These are phyloP conservation scores for Triops longicaudatus DNA, from an alignment of 1,140 invertebrate genomes.

Conservation along the genomic window DNA sequence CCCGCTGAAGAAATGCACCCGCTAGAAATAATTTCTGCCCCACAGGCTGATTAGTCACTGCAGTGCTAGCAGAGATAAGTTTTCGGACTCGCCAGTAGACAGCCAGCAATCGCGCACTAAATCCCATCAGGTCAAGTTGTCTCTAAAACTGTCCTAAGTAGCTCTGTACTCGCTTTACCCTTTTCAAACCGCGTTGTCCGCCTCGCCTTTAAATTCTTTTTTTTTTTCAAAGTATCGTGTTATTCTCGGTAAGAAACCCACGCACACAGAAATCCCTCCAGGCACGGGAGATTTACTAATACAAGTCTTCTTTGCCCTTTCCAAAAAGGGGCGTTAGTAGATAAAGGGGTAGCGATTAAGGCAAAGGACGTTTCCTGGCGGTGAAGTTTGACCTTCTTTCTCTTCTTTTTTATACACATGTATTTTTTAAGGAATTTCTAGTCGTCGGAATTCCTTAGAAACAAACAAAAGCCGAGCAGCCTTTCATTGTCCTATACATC, in stretches of 20 bases:
- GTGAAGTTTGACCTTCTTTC: not conserved
- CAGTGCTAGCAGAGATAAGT: not conserved
- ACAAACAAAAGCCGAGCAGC: not conserved
- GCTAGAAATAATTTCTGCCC: not conserved
- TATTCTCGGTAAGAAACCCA: too few species aligned
- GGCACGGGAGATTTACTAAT: too few species aligned
- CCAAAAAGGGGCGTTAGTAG: too few species aligned
- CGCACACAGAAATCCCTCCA: too few species aligned
- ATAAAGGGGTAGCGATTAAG: not conserved
- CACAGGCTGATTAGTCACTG: not conserved
- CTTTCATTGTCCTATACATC: not conserved
- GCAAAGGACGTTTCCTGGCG: not conserved
- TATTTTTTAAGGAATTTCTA: not conserved
- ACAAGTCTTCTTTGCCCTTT: too few species aligned
- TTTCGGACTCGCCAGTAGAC: not conserved
- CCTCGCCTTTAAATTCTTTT: not conserved
- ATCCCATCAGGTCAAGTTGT: not conserved
- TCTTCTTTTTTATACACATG: not conserved
- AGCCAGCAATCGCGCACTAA: not conserved
- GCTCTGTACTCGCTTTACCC: not conserved
- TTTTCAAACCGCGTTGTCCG: not conserved
- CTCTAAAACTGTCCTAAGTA: not conserved
- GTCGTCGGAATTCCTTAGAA: not conserved
- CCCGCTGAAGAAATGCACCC: not conserved
- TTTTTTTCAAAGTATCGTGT: too few species aligned